Percentiles rank a stretch among this genome's conserved stretches.
Evolutionary conservation across 2,888 invertebrate species (phyloP).

Genomic region (Leptothorax acervorum): DNA sequence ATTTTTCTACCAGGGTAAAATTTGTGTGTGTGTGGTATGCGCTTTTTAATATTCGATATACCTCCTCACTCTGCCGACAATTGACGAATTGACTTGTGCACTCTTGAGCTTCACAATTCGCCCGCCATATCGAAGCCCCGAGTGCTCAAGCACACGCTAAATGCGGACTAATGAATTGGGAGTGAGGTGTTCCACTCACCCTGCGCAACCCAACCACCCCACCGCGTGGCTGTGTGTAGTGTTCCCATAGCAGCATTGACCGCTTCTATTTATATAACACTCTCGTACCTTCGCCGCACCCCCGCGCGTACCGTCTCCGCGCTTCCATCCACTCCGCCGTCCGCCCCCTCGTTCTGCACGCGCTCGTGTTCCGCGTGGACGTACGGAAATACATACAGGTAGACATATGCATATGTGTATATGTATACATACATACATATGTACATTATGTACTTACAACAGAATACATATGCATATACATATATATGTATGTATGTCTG

Average conservation of each 20-base stretch:
- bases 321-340: slow-evolving; percentile 37
- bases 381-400: slow-evolving; percentile 36
- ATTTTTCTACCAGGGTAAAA: neutral
- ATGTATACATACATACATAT: neutral
- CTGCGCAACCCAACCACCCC: slow-evolving; percentile 47
- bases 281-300: slow-evolving; percentile 60
- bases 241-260: slow-evolving; percentile 85
- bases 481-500: neutral
- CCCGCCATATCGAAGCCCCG: neutral
- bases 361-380: slow-evolving; percentile 27
- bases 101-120: neutral
- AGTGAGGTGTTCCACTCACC: slow-evolving; percentile 66
- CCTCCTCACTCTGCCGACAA: neutral
- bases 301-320: slow-evolving; percentile 41
- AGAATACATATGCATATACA: neutral
- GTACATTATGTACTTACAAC: neutral
- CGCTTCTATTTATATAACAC: slow-evolving; percentile 84
- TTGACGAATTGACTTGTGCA: neutral
- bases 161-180: slow-evolving; percentile 66
- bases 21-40: too few relatives aligned
- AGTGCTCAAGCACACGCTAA: slow-evolving; percentile 30
- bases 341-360: slow-evolving; percentile 20
- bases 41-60: neutral
- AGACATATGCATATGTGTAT: neutral
- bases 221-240: slow-evolving; percentile 68